Conservation (phyloP, 2,888 invertebrate genomes). For the Piscicola geometra region DNA sequence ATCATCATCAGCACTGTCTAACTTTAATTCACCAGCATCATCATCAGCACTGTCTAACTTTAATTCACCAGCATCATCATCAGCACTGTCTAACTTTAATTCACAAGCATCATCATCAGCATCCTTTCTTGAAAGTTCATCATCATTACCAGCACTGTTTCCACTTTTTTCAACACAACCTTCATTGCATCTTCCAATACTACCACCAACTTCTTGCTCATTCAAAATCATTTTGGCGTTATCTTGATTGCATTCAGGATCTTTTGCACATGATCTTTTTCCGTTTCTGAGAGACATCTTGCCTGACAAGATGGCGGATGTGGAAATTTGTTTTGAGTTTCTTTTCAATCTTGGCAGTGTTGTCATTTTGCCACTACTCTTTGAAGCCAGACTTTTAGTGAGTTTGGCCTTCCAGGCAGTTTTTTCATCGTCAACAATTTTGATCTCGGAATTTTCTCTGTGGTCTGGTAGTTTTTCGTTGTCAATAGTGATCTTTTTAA, state of each 20-base stretch:
- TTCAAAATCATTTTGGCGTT: not conserved
- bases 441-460: no score
- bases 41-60: no score
- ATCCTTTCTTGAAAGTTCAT: no score
- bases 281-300: slow-evolving; percentile 11
- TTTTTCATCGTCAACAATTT: not conserved
- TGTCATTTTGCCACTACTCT: not conserved
- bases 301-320: slow-evolving; percentile 7
- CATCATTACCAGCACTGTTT: not conserved
- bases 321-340: slow-evolving; percentile 6
- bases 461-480: not conserved
- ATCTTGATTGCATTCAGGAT: not conserved
- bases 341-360: slow-evolving; percentile 6
- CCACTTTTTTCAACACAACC: not conserved
- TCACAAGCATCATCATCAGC: no score
- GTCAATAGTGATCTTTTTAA: no score
- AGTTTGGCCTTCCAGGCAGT: not conserved
- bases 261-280: not conserved
- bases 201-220: not conserved
- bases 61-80: no score
- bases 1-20: no score
- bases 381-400: not conserved
- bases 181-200: not conserved
- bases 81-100: no score
- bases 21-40: no score